Evolutionary conservation across 2,113 vertebrate genomes (phyloP).

Genomic region (Naja naja): DNA sequence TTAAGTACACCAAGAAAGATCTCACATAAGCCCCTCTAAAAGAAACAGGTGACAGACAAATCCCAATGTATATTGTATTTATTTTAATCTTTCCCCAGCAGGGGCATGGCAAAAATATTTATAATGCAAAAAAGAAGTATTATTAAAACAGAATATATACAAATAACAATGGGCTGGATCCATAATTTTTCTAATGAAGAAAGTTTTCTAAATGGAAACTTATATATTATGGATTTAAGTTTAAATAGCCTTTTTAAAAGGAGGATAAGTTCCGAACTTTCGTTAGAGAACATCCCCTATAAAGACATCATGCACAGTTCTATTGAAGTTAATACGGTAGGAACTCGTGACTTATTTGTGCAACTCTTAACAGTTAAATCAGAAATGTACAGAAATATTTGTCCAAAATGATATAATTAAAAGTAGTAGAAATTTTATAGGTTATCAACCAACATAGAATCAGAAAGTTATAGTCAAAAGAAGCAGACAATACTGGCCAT

Average conservation of each 20-base stretch:
- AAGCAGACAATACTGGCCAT: conserved; percentile 43
- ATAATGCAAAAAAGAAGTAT: neutral
- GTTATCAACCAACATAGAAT: conserved; percentile 41
- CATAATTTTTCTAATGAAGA: neutral
- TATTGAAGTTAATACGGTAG: neutral
- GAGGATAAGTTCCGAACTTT: neutral
- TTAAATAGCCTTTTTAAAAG: neutral
- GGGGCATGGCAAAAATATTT: neutral
- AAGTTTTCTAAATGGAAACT: neutral
- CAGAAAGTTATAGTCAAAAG: conserved; percentile 54
- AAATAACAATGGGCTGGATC: neutral
- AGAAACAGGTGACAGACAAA: neutral
- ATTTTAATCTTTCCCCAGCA: neutral
- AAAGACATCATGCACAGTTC: neutral
- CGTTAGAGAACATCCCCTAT: neutral
- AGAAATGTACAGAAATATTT: neutral
- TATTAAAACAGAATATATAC: neutral
- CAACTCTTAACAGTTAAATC: neutral
- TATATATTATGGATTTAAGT: neutral
- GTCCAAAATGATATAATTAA: neutral
- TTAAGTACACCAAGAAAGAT: neutral
- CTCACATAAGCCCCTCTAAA: neutral
- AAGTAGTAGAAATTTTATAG: conserved; percentile 32
- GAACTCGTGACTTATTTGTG: neutral
- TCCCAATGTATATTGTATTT: neutral